phyloP scores from a whole-genome alignment of 2,797 vertebrate species.

The Siniperca obscura region DNA sequence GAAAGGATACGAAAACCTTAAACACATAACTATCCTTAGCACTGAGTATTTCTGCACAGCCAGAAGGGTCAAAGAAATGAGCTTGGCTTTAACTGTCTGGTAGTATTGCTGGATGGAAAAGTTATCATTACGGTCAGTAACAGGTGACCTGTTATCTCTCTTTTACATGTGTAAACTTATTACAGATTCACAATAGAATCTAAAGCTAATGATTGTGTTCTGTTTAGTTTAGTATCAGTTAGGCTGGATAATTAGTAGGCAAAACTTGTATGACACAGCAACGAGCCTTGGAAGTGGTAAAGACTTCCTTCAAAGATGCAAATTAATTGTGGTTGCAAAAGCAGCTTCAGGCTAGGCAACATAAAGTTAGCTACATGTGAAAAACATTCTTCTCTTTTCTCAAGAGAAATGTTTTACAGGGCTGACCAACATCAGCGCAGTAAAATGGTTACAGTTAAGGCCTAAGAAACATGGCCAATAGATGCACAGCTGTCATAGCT shows the following conservation, averaged over 20 bases:
- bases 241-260: not conserved
- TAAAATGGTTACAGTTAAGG: slow-evolving; percentile 6
- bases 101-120: not conserved
- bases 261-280: not conserved
- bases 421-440: slow-evolving; percentile 4
- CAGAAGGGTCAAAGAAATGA: not conserved
- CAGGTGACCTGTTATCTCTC: slow-evolving; percentile 1
- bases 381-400: not conserved
- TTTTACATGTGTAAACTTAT: not conserved
- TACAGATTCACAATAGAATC: not conserved
- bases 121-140: not conserved
- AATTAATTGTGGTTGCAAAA: not conserved
- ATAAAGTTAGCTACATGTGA: not conserved
- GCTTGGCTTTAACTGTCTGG: not conserved
- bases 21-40: not conserved
- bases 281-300: not conserved
- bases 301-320: not conserved
- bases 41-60: not conserved
- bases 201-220: not conserved
- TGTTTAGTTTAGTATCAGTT: not conserved
- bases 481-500: slow-evolving; percentile 18
- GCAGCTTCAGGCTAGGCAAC: not conserved
- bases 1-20: not conserved
- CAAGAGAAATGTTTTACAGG: slow-evolving; percentile 5
- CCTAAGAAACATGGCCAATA: slow-evolving; percentile 1